Base-by-base conservation (phyloP, 1,140 invertebrate genomes). In the Drosophila nigrodunni region DNA sequence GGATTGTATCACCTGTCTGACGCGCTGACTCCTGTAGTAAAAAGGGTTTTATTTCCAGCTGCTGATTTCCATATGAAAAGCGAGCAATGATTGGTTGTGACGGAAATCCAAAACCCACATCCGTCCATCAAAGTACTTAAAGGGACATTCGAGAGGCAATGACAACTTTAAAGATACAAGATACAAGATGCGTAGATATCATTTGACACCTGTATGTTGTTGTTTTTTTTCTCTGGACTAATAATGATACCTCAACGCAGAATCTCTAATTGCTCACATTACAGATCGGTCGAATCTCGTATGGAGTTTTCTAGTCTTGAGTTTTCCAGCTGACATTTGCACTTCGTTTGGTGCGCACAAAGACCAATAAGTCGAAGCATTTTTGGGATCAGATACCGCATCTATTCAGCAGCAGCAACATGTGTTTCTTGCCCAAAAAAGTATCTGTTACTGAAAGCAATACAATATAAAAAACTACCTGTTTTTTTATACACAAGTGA, bases 281-380 rank as follows among this genome's bases (percentile, higher is more conserved):
- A 75, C 83, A 80, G 25, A 5, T 3, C 6, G 25, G 25, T 30
- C 25, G 25, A 30, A 30, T 30, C 3, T 2, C 4, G 6, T 30
- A 30, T 30, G 0, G 25, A 30, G 25, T 25, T 25, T 25, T 25
- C 25, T 1, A 25, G 25, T 25, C 25, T 35, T 46, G 11, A 35
- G 21, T 47, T 41, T 41, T 62, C 59, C 83, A 82, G 83, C 77
- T 88, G 80, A 88, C 85, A 86, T 81, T 86, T 86, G 75, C 82
- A 81, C 82, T 78, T 78, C 54, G 54, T 30, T 5, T 30, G 25
- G 57, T 52, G 15, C 47, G 30, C 30, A 86, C 82, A 86, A 74
- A 69, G 83, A 87, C 85, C 83, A 87, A 87, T 87, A 87, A 87
- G 83, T 87, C 83, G 85, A 80, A 73, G 50, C 50, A 15, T 3